These are phyloP conservation scores for Odontocolon sp. DNA, from an alignment of 2,888 invertebrate genomes.

Conservation along the genomic window DNA sequence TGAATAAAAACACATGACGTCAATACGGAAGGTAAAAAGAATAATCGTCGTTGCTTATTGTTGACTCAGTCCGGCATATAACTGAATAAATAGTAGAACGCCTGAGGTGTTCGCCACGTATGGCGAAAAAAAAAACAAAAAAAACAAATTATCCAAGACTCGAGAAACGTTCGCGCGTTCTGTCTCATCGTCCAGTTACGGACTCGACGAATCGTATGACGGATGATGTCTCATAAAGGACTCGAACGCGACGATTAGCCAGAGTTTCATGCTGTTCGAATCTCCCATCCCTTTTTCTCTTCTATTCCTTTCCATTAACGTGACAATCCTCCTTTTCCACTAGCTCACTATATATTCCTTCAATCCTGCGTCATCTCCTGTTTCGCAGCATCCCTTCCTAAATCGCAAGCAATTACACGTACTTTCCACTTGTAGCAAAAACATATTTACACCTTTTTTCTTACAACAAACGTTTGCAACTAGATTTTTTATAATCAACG, in stretches of 20 bases:
- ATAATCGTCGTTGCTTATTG: constrained; percentile 29
- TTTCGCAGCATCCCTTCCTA: no score
- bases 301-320: no score
- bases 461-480: no score
- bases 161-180: not conserved
- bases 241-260: not conserved
- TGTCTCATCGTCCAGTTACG: not conserved
- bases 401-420: no score
- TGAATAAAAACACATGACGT: constrained; percentile 40
- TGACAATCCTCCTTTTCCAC: no score
- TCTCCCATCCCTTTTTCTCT: constrained; percentile 1
- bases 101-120: constrained; percentile 3
- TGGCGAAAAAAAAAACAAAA: not conserved
- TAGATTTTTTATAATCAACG: no score
- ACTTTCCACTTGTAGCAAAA: no score
- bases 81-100: constrained; percentile 35
- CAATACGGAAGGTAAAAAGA: constrained; percentile 17
- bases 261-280: not conserved
- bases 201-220: not conserved
- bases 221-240: not conserved
- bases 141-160: not conserved
- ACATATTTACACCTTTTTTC: no score
- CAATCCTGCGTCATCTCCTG: no score
- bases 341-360: no score
- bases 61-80: constrained; percentile 11